Evolutionary conservation across 2,113 vertebrate genomes (phyloP), one percentile per base, ranked within the genome.

Genomic region (Atherinomorus stipes): DNA sequence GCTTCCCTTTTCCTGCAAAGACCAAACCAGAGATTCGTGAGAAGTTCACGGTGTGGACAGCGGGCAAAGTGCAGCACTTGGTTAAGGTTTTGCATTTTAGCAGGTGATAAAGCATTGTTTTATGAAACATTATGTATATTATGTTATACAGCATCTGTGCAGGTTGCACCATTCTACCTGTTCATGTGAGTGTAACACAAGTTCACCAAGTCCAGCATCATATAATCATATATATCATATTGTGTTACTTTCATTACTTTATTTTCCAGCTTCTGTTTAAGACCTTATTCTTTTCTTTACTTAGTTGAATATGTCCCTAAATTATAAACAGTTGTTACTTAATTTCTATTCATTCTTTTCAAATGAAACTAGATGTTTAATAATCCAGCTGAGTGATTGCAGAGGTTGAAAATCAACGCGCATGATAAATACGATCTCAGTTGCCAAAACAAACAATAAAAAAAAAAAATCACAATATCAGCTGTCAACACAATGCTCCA

Each of bases 1-100:
- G 94, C 93, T 85, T 99, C 98, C 71, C 94, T 93, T 86, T 97
- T 98, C 92, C 97, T 99, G 87, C 2, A 74, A 69, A 81, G 10
- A 31, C 65, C 25, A 54, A 80, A 72, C 2, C 56, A 64, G 6
- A 74, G n/a, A 64, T 34, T 3, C 0, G 25, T 53, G 60, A 85
- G 62, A 81, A 64, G 3, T 18, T 18, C 11, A n/a, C 19, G 10
- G 12, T 10, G 26, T 22, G 15, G 1, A 0, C 7, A 51, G 25
- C 58, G 49, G 13, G 57, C n/a, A 52, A 28, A 34, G 9, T 8
- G 31, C 31, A 34, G 7, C 31, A 34, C 31, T 34, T 7, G 31
- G 31, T 7, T 1, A 34, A 6, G 31, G 31, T 34, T 34, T 34
- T 9, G 8, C 31, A 34, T 34, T 6, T 34, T 8, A 34, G 5